Percentiles rank a stretch among this genome's conserved stretches.
phyloP scores from a whole-genome alignment of 2,113 vertebrate species.

The Notiomystis cincta region DNA sequence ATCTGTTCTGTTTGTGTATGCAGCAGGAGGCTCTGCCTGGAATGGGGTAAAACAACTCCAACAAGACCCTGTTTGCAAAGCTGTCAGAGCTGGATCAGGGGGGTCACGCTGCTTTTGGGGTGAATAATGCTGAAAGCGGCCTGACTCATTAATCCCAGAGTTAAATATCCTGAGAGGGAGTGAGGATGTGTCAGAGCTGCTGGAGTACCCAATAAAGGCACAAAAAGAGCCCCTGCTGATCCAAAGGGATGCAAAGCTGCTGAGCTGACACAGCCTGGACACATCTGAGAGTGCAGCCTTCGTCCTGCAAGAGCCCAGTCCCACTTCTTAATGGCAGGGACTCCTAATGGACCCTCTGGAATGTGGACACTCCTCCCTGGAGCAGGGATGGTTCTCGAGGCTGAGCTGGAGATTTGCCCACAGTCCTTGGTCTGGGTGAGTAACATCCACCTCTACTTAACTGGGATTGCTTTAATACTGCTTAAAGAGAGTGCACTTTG shows the following conservation, averaged over 20 bases:
- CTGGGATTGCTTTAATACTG: not conserved
- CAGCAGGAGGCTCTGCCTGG: not conserved
- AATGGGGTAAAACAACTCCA: not conserved
- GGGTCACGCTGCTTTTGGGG: not conserved
- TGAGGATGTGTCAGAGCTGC: not conserved
- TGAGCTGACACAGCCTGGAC: not conserved
- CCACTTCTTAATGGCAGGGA: fast-evolving
- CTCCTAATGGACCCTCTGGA: not conserved
- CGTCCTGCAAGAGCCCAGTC: not conserved
- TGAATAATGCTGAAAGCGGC: not conserved
- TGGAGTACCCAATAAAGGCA: not conserved
- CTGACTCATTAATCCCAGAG: not conserved
- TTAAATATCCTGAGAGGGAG: not conserved
- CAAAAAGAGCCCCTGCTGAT: not conserved
- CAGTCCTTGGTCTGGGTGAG: not conserved
- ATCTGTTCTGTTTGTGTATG: not conserved
- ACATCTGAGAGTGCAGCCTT: not conserved
- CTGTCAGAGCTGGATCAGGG: not conserved
- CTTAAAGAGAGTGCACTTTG: not conserved
- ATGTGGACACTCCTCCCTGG: not conserved
- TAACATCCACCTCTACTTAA: not conserved
- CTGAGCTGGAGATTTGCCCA: not conserved
- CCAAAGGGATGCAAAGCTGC: not conserved
- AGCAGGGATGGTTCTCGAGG: not conserved
- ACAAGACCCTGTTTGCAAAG: not conserved